phyloP scores from a whole-genome alignment of 2,113 vertebrate genomes.

The Megaceryle torquata region DNA sequence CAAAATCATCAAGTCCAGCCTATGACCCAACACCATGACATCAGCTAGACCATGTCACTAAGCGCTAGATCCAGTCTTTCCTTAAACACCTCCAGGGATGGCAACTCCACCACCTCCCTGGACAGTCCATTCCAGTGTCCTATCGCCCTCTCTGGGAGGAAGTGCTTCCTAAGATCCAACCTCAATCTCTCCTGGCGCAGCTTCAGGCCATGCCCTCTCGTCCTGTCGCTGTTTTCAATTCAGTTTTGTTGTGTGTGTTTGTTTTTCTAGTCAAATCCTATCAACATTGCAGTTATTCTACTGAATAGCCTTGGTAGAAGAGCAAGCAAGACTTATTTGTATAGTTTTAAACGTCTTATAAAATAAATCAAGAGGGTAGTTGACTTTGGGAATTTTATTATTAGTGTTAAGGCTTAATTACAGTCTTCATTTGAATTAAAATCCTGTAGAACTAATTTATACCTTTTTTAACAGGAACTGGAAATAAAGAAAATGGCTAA shows the following conservation, averaged over 20 bases:
- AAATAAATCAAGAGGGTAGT: background rate
- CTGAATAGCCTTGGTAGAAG: background rate
- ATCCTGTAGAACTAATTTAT: background rate
- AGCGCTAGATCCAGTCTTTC: too few species aligned
- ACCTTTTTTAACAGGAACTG: slow-evolving; percentile 79
- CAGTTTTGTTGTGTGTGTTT: background rate
- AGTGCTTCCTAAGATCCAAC: too few species aligned
- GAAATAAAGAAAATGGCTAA: slow-evolving; percentile 99
- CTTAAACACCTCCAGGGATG: too few species aligned
- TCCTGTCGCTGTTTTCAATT: background rate
- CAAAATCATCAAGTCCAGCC: too few species aligned
- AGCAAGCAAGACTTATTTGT: background rate
- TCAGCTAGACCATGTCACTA: too few species aligned
- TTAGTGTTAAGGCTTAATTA: background rate
- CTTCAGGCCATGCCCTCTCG: too few species aligned
- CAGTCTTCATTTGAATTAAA: background rate
- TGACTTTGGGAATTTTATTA: background rate
- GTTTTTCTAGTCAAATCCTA: background rate
- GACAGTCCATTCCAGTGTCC: too few species aligned
- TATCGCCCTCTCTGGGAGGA: too few species aligned
- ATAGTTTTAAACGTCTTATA: background rate
- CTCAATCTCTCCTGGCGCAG: too few species aligned
- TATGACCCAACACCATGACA: too few species aligned
- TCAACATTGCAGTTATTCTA: background rate
- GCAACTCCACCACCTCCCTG: too few species aligned